phyloP scores from a whole-genome alignment of 2,888 invertebrate species.

The Dendrolimus houi region DNA sequence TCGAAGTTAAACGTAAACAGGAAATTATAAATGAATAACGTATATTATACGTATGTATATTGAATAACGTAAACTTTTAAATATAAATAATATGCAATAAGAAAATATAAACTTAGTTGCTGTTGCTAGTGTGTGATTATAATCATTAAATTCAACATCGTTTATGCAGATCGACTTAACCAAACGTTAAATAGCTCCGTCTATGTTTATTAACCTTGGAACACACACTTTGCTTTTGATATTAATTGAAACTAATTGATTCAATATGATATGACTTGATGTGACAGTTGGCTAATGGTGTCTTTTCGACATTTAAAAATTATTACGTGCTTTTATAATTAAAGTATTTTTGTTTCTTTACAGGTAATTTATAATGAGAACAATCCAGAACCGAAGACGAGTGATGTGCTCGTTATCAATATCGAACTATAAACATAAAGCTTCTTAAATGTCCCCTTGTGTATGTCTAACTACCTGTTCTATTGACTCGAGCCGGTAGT shows the following conservation, averaged over 20 bases:
- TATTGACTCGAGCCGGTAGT: constrained; percentile 14
- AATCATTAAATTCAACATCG: background rate
- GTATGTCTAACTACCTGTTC: background rate
- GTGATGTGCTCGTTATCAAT: constrained; percentile 48
- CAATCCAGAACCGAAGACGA: constrained; percentile 41
- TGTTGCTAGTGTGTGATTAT: no score
- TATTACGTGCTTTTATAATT: constrained; percentile 10
- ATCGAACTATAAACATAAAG: constrained; percentile 65
- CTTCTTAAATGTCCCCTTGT: constrained; percentile 25
- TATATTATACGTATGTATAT: no score
- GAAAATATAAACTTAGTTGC: no score
- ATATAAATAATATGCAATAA: no score
- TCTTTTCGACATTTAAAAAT: constrained; percentile 15
- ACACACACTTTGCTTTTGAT: constrained; percentile 17
- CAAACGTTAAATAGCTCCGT: constrained; percentile 12
- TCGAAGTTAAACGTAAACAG: no score
- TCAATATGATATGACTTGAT: constrained; percentile 20
- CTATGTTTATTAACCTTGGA: constrained; percentile 16
- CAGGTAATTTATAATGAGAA: constrained; percentile 67
- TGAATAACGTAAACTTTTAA: no score
- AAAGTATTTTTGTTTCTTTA: constrained; percentile 31
- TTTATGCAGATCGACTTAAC: constrained; percentile 7
- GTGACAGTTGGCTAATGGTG: constrained; percentile 23
- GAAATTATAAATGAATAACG: no score
- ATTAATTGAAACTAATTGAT: constrained; percentile 18